Evolutionary conservation across 2,113 vertebrate species (phyloP).

Genomic region (Aldabrachelys gigantea): DNA sequence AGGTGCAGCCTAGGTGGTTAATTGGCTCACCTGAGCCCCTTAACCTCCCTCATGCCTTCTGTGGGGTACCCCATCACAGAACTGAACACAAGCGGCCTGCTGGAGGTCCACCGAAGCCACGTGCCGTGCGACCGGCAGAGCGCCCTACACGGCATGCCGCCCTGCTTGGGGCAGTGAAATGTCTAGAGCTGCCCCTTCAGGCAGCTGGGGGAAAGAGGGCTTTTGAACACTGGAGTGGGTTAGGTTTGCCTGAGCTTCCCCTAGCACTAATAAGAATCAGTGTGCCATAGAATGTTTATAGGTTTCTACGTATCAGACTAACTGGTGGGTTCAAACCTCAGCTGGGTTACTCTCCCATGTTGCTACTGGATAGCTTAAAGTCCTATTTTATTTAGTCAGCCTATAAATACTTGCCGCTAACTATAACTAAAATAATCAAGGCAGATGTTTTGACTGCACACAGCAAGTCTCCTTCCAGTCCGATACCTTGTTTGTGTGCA

Average conservation of each 20-base stretch:
- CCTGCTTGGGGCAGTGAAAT: too few species aligned
- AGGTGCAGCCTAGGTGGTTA: neutral
- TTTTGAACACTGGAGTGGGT: neutral
- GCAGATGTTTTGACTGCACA: neutral
- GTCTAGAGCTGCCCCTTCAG: neutral
- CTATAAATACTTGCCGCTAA: neutral
- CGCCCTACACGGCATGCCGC: too few species aligned
- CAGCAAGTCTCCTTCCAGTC: neutral
- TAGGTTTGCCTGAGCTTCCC: too few species aligned
- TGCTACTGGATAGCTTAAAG: neutral
- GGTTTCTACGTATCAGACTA: neutral
- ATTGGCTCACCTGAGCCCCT: neutral
- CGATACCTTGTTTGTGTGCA: neutral
- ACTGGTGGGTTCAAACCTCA: neutral
- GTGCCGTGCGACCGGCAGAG: too few species aligned
- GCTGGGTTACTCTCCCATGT: neutral
- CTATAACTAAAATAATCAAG: neutral
- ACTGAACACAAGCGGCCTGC: neutral
- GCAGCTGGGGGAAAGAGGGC: neutral
- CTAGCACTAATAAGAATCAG: neutral
- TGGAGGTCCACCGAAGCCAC: too few species aligned
- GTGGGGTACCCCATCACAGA: neutral
- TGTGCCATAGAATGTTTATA: too few species aligned
- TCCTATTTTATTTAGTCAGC: neutral
- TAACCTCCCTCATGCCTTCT: neutral